Evolutionary conservation across 2,888 invertebrate genomes (phyloP).

Genomic region (Maniola hyperantus): DNA sequence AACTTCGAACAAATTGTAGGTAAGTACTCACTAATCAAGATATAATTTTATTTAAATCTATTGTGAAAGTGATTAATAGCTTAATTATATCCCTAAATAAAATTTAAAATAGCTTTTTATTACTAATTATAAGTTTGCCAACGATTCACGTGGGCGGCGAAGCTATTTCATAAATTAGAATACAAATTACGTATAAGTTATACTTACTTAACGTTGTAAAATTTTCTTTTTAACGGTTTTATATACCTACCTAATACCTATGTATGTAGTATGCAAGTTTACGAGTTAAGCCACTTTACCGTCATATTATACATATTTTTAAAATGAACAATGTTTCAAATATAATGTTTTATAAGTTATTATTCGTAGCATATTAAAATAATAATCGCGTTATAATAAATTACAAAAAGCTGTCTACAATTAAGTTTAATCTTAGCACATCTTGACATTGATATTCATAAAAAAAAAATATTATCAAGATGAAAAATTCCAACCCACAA

Average conservation of each 20-base stretch:
- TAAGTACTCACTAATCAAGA: not conserved
- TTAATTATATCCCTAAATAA: slow-evolving; percentile 12
- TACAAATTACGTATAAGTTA: too few relatives aligned
- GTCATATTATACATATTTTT: too few relatives aligned
- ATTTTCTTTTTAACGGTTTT: not conserved
- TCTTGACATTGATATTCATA: slow-evolving; percentile 22
- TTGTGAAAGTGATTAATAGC: slow-evolving; percentile 11
- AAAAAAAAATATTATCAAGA: slow-evolving; percentile 21
- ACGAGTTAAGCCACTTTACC: too few relatives aligned
- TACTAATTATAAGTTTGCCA: slow-evolving; percentile 1
- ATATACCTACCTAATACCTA: too few relatives aligned
- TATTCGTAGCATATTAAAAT: not conserved
- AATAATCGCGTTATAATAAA: slow-evolving; percentile 9
- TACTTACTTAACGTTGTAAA: not conserved
- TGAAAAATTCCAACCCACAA: slow-evolving; percentile 15
- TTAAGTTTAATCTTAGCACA: slow-evolving; percentile 23
- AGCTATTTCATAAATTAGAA: slow-evolving; percentile 17
- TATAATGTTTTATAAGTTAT: not conserved
- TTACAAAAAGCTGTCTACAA: slow-evolving; percentile 21
- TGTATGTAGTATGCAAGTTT: too few relatives aligned
- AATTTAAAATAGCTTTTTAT: not conserved
- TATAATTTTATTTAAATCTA: not conserved
- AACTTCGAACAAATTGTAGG: not conserved
- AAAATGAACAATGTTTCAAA: too few relatives aligned
- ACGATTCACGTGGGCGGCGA: slow-evolving; percentile 10